Percentiles rank a stretch among this genome's conserved stretches.
These are phyloP conservation scores for Selenia dentaria DNA, from an alignment of 2,888 invertebrate species.

Conservation along the genomic window DNA sequence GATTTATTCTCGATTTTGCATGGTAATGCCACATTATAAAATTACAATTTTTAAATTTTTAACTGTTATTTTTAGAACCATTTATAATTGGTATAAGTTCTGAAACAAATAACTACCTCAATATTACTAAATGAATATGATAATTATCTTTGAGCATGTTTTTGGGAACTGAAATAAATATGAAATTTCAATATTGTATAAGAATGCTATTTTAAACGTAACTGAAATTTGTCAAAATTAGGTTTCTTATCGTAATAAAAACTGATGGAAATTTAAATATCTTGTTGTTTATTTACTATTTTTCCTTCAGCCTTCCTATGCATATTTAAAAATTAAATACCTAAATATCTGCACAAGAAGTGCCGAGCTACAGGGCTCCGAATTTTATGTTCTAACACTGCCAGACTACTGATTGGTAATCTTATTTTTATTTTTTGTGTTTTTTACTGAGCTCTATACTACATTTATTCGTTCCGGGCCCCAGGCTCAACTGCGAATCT, in stretches of 20 bases:
- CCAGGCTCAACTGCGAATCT: too few relatives aligned
- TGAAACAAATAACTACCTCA: conserved; percentile 85
- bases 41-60: conserved; percentile 60
- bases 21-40: conserved; percentile 48
- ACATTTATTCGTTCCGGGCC: too few relatives aligned
- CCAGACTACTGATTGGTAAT: too few relatives aligned
- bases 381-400: too few relatives aligned
- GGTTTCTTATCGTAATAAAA: conserved; percentile 84
- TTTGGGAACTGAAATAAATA: conserved; percentile 78
- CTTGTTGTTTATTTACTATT: conserved; percentile 36
- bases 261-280: conserved; percentile 61
- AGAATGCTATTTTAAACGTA: conserved; percentile 81
- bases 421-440: too few relatives aligned
- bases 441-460: too few relatives aligned
- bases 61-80: conserved; percentile 78
- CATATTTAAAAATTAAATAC: too few relatives aligned
- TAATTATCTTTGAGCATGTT: conserved; percentile 83
- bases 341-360: too few relatives aligned
- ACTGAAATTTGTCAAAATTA: conserved; percentile 80
- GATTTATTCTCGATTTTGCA: conserved; percentile 44
- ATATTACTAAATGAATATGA: conserved; percentile 83
- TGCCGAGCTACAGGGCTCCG: too few relatives aligned
- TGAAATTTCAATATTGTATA: conserved; percentile 76
- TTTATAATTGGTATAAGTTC: conserved; percentile 83
- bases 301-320: not conserved